phyloP scores from a whole-genome alignment of 2,797 vertebrate species.

The Centropyge bicolor region DNA sequence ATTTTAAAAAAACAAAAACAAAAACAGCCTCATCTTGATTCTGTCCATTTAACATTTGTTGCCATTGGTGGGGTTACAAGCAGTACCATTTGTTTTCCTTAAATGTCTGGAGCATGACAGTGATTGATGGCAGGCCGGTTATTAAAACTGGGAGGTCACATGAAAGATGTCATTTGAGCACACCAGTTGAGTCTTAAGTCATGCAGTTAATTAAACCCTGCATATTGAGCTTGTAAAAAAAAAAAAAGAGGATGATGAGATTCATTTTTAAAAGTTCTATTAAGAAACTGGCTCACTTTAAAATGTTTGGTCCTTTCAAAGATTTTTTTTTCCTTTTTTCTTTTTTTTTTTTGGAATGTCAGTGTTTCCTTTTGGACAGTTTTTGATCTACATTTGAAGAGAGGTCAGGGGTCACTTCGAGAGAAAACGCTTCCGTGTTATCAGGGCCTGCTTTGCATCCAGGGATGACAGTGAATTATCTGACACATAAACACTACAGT shows the following conservation, averaged over 20 bases:
- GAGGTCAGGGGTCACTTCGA: conserved; percentile 61
- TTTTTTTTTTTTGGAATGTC: conserved; percentile 14
- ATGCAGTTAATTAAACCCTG: conserved; percentile 61
- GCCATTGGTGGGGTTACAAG: conserved; percentile 29
- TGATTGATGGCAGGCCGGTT: conserved; percentile 71
- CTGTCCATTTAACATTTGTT: conserved; percentile 28
- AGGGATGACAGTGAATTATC: conserved; percentile 2
- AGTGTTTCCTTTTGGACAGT: conserved; percentile 28
- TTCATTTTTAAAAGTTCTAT: not conserved
- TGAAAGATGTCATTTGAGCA: conserved; percentile 62
- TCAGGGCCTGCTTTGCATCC: conserved; percentile 39
- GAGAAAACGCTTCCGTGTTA: conserved; percentile 44
- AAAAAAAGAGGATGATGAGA: not conserved
- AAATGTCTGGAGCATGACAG: conserved; percentile 61
- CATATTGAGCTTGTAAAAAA: conserved; percentile 27
- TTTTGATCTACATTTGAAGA: conserved; percentile 30
- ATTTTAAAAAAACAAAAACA: conserved; percentile 8
- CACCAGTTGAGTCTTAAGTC: conserved; percentile 67
- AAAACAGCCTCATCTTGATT: conserved; percentile 14
- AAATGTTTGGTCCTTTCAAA: conserved; percentile 21
- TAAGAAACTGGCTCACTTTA: not conserved
- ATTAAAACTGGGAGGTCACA: conserved; percentile 68
- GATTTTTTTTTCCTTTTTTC: conserved; percentile 7
- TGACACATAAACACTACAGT: conserved; percentile 43
- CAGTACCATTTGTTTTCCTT: conserved; percentile 51